phyloP scores from a whole-genome alignment of 2,113 vertebrate species.

The Acanthochromis polyacanthus region DNA sequence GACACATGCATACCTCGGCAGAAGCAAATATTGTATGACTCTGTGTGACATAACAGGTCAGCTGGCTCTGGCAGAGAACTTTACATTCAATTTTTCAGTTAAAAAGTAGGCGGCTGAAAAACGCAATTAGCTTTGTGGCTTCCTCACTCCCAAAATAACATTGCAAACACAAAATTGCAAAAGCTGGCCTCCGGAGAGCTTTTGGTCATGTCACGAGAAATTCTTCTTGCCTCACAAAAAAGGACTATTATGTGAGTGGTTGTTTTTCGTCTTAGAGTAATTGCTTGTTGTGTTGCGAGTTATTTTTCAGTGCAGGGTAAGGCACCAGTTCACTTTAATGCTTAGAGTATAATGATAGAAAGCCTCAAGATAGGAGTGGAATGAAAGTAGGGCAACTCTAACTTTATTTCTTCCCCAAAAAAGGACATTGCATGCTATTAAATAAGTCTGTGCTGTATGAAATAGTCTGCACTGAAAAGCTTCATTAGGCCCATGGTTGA shows the following conservation, averaged over 20 bases:
- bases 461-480: slow-evolving; percentile 25
- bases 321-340: slow-evolving; percentile 36
- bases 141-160: slow-evolving; percentile 20
- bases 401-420: neutral
- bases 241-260: slow-evolving; percentile 28
- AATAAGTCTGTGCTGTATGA: slow-evolving; percentile 3
- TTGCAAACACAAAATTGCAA: slow-evolving; percentile 23
- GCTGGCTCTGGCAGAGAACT: slow-evolving; percentile 10
- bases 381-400: slow-evolving; percentile 49
- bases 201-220: slow-evolving; percentile 14
- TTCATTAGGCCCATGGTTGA: slow-evolving; percentile 15
- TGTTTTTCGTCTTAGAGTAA: slow-evolving; percentile 52
- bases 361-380: slow-evolving; percentile 48
- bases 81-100: slow-evolving; percentile 15
- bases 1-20: slow-evolving; percentile 32
- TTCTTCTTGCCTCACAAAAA: slow-evolving; percentile 26
- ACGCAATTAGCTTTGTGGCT: slow-evolving; percentile 35
- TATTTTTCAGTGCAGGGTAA: slow-evolving; percentile 17
- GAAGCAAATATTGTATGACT: slow-evolving; percentile 28
- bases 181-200: slow-evolving; percentile 36
- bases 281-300: slow-evolving; percentile 27
- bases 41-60: slow-evolving; percentile 33
- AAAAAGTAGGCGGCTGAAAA: slow-evolving; percentile 40
- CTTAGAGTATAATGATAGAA: slow-evolving; percentile 47
- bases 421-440: slow-evolving; percentile 36